A percentile compares a stretch with the other conserved stretches of the same genome.
Conservation (phyloP, 2,113 vertebrate species). For the Solea senegalensis region DNA sequence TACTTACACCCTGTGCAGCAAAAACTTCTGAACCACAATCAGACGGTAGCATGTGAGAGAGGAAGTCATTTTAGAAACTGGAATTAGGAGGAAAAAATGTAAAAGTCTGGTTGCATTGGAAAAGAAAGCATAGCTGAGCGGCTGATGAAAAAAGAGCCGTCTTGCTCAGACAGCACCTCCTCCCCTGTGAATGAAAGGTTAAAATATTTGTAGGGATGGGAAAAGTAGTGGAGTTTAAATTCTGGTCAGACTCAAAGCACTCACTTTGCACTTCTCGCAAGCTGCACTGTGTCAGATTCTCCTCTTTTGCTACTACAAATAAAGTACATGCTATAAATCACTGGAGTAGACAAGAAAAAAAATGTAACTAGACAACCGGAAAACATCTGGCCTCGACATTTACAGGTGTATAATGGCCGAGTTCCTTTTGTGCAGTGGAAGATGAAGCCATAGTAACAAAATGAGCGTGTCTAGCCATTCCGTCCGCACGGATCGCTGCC, state of each 20-base stretch:
- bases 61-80: not conserved
- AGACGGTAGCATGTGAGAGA: not conserved
- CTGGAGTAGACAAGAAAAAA: not conserved
- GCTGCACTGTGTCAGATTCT: conserved; percentile 1
- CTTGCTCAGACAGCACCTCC: not conserved
- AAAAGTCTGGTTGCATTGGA: not conserved
- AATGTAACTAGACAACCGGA: conserved; percentile 2
- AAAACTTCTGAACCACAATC: conserved; percentile 18
- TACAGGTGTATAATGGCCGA: conserved; percentile 27
- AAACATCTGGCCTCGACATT: conserved; percentile 50
- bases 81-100: not conserved
- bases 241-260: not conserved
- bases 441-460: conserved; percentile 32
- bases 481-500: conserved; percentile 46
- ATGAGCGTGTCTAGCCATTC: conserved; percentile 36
- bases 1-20: not conserved
- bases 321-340: conserved; percentile 4
- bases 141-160: not conserved
- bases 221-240: conserved; percentile 16
- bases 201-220: conserved; percentile 4
- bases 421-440: conserved; percentile 4
- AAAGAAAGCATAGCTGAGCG: not conserved
- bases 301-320: too few species aligned
- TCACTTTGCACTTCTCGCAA: conserved; percentile 13
- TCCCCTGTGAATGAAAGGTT: conserved; percentile 36